phyloP scores from a whole-genome alignment of 2,113 vertebrate genomes.

The Ciconia stormi region DNA sequence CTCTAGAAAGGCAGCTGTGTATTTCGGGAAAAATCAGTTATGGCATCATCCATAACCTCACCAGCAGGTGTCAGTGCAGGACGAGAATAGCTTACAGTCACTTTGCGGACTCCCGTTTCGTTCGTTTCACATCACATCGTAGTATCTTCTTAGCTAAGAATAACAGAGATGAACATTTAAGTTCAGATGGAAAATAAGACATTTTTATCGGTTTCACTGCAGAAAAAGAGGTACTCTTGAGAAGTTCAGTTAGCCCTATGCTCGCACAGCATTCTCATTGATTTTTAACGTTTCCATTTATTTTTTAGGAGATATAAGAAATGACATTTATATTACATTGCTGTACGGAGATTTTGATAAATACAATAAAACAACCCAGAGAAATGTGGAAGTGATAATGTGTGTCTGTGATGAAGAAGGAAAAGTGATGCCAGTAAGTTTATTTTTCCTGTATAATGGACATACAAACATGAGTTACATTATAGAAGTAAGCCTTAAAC shows the following conservation, averaged over 20 bases:
- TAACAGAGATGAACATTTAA: not conserved
- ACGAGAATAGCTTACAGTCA: conserved; percentile 27
- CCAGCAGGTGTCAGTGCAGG: conserved; percentile 80
- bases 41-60: not conserved
- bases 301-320: conserved; percentile 88
- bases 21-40: not conserved
- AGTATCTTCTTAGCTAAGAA: not conserved
- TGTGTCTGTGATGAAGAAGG: conserved; percentile 95
- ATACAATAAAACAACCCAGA: conserved; percentile 96
- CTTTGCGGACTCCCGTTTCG: not conserved
- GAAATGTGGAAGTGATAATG: conserved; percentile 97
- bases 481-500: not conserved
- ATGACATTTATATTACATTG: conserved; percentile 96
- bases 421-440: conserved; percentile 87
- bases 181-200: not conserved
- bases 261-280: not conserved
- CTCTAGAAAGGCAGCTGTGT: no score
- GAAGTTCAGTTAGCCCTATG: not conserved
- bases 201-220: not conserved
- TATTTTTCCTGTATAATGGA: not conserved
- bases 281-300: not conserved
- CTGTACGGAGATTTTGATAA: conserved; percentile 94
- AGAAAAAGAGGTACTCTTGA: not conserved
- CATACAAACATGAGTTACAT: not conserved
- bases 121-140: not conserved